Evolutionary conservation across 2,888 invertebrate genomes (phyloP), one percentile per base, ranked within the genome.

Genomic region (Byasa hedistus): DNA sequence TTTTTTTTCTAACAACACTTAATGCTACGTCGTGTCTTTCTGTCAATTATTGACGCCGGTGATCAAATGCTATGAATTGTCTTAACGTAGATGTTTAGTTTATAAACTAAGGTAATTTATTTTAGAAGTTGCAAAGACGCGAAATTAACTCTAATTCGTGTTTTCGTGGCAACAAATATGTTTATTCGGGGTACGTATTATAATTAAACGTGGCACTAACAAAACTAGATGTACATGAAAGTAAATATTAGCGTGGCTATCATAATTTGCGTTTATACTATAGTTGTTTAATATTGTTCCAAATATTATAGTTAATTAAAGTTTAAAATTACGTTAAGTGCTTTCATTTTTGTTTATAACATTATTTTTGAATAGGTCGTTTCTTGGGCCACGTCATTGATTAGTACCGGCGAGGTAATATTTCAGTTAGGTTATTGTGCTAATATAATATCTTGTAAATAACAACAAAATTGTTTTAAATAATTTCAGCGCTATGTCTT

Each of bases 301-400:
- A 23, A 55, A 4, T 32, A 27, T 27, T 56, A 56, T 56, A 17
- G 24, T 27, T 32, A 32, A 24, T 27, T n/a, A 48, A 17, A 19
- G 21, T 22, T 52, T 21, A 21, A 52, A n/a, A 21, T 52, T 5
- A 19, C 10, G 21, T 22, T 21, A n/a, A 22, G 5, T 12, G 10
- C 52, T n/a, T 52, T 52, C 12, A 52, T 52, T 52, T 21, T 52
- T 52, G 8, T n/a, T 21, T 21, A 52, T 21, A 21, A 52, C 21
- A 52, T 52, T 52, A 21, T 10, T 8, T 52, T 52, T 17, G 17
- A 48, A 48, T n/a, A 48, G 10, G 10, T 10, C 32, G 17, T 17
- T n/a, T 56, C 66, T 70, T 64, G 54, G 86, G 86, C 87, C 88
- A 87, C 87, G 87, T 87, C 87, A 86, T 75, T 80, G 76, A 73